These are phyloP conservation scores for Callyntrura guangdongensis DNA, from an alignment of 2,888 invertebrate species.

Conservation along the genomic window DNA sequence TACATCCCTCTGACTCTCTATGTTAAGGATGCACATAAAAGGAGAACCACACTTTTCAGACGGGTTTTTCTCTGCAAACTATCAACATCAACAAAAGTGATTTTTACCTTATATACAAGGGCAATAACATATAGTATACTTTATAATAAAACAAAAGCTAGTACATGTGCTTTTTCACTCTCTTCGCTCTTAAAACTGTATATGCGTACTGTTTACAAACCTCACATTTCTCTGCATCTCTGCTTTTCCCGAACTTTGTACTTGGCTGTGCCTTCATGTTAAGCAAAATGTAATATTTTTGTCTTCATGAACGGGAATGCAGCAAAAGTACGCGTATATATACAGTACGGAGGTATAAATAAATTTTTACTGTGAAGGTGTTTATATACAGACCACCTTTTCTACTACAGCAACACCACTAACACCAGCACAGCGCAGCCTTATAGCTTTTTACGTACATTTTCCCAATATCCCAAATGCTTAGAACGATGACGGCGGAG, in stretches of 20 bases:
- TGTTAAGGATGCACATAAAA: background rate
- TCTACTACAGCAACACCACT: background rate
- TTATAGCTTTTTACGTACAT: no score
- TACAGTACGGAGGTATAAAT: background rate
- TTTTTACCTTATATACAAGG: background rate
- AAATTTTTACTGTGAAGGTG: no score
- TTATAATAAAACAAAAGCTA: background rate
- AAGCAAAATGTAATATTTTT: background rate
- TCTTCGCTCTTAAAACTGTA: background rate
- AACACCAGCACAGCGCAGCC: no score
- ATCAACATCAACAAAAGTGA: background rate
- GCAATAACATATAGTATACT: background rate
- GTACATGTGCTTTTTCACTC: conserved; percentile 42
- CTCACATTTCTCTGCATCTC: background rate
- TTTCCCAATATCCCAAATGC: background rate
- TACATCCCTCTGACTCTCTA: background rate
- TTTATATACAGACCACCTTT: background rate
- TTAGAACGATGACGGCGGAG: background rate
- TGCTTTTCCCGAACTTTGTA: background rate
- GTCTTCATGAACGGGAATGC: background rate
- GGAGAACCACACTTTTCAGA: conserved; percentile 51
- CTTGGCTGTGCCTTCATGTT: background rate
- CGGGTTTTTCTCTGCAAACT: conserved; percentile 31
- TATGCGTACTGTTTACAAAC: background rate
- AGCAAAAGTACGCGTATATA: background rate